Base-by-base conservation (phyloP, 2,888 invertebrate genomes). In the Hirtodrosophila alboralis region DNA sequence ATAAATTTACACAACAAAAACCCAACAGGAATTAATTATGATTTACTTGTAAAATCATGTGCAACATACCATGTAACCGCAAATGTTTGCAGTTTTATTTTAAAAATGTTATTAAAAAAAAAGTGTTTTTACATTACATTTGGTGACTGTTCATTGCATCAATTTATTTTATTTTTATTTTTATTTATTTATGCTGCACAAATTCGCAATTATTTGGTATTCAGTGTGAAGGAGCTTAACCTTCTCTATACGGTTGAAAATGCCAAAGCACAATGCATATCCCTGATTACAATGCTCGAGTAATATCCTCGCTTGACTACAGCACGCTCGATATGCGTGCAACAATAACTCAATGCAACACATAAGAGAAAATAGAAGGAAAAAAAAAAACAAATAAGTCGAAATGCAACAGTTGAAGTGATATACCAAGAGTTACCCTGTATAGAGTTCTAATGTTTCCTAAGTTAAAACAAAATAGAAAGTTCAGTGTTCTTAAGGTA, bases 251-350 rank as follows among this genome's bases (percentile, higher is more conserved):
- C 9, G 21, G 49, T 62, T 44, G 30, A 30, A 56, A 31, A 38
- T 67, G 37, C 33, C 43, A 27, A 10, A 41, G 18, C 40, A 65
- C 57, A 66, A 37, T 57, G 33, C 73, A 47, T 18, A 9, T 23
- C 48, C 30, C 47, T 51, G 66, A 66, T 66, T 52, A 66, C 58
- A 72, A 66, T 59, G 53, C 47, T 9, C 10, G 18, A 34, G 48
- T 40, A 36, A 53, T 71, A 66, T 33, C 28, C 37, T 36, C 43
- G 33, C 27, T 47, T 7, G 44, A 54, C 58, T 47, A 12, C 26
- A 23, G 23, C 47, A 54, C 36, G 65, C 59, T 59, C 61, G 49
- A 66, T 58, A 49, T 51, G 49, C 57, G 52, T 54, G 45, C 69
- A 71, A 70, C 65, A 69, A 70, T 44, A 64, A 59, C 45, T 38